Evolutionary conservation across 1,140 invertebrate genomes (phyloP).

Genomic region (Sitodiplosis mosellana): DNA sequence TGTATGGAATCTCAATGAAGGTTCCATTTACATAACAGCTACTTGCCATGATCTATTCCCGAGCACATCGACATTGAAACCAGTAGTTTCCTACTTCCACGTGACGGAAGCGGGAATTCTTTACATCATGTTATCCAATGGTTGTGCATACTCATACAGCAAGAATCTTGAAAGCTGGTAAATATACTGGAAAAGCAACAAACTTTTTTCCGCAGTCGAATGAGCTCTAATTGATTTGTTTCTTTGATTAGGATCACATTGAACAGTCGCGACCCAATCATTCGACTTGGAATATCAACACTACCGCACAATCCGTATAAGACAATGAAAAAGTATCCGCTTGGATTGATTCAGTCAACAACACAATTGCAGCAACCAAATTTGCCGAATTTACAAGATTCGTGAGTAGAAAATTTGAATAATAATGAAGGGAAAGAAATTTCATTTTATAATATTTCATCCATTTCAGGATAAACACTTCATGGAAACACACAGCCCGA

Average conservation of each 20-base stretch:
- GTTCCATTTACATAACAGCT: constrained; percentile 9
- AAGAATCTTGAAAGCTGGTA: constrained; percentile 14
- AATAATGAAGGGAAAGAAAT: too few relatives aligned
- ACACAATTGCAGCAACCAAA: constrained; percentile 8
- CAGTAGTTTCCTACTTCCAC: constrained; percentile 11
- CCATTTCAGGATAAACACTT: too few relatives aligned
- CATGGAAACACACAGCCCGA: constrained; percentile 20
- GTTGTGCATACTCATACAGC: constrained; percentile 20
- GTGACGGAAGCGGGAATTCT: constrained; percentile 22
- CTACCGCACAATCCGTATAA: constrained; percentile 18
- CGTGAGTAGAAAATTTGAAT: too few relatives aligned
- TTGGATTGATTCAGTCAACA: constrained; percentile 18
- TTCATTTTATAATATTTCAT: too few relatives aligned
- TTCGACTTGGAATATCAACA: constrained; percentile 17
- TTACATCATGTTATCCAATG: constrained; percentile 16
- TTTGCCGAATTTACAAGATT: too few relatives aligned
- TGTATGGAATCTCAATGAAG: constrained; percentile 16
- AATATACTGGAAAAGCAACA: not conserved
- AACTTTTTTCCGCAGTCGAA: not conserved
- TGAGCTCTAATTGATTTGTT: not conserved
- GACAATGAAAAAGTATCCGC: constrained; percentile 13
- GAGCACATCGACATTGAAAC: constrained; percentile 6
- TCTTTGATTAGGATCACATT: constrained; percentile 11
- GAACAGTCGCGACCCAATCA: constrained; percentile 20
- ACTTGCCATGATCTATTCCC: constrained; percentile 16